Evolutionary conservation across 2,113 vertebrate species (phyloP).

Genomic region (Oreocharis arfaki): DNA sequence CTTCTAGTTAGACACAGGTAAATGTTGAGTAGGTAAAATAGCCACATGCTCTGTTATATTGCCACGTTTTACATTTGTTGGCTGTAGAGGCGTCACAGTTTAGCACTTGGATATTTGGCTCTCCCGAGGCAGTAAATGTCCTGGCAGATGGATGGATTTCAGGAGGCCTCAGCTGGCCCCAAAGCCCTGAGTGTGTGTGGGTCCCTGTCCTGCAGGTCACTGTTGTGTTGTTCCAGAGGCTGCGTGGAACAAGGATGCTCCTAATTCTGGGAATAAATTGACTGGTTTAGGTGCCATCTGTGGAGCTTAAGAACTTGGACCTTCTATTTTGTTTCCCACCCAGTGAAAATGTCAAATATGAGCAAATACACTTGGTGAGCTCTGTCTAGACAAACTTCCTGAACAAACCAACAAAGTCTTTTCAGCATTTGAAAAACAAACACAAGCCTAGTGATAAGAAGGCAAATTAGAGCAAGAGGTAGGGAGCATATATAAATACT

Average conservation of each 20-base stretch:
- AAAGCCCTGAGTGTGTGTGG: neutral
- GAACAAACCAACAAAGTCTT: neutral
- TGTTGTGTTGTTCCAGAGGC: neutral
- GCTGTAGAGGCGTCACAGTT: neutral
- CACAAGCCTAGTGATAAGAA: neutral
- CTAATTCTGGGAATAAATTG: neutral
- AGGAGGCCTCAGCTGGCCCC: neutral
- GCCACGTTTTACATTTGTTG: constrained; percentile 26
- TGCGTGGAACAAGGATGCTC: neutral
- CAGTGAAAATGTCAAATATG: constrained; percentile 15
- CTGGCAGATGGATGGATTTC: neutral
- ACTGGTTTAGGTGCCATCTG: neutral
- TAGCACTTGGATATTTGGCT: neutral
- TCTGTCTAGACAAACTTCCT: neutral
- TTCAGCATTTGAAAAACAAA: neutral
- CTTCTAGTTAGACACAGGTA: constrained; percentile 46
- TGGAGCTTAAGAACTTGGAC: neutral
- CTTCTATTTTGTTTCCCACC: neutral
- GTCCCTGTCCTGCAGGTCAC: neutral
- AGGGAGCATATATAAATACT: neutral
- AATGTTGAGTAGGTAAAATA: constrained; percentile 22
- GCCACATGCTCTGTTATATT: neutral
- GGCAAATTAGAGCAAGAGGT: neutral
- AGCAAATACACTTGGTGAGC: neutral
- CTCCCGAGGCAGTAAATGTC: neutral